Percentiles rank a stretch among this genome's conserved stretches.
Evolutionary conservation across 2,113 vertebrate species (phyloP).

Genomic region (Scatophagus argus): DNA sequence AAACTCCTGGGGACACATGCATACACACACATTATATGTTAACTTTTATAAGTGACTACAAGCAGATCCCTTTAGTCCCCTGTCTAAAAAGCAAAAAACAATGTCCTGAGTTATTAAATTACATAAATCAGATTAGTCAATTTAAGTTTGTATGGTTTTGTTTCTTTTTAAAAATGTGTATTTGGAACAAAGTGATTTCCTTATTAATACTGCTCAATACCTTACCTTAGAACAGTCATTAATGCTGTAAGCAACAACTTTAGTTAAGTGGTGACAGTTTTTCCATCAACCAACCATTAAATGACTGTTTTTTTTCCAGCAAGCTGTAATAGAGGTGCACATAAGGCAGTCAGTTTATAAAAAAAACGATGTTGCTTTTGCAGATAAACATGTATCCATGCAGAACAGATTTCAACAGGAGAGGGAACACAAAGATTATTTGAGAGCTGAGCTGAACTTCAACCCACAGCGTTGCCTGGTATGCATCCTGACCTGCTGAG

Average conservation of each 20-base stretch:
- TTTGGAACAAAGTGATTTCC: conserved; percentile 12
- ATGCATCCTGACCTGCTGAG: conserved; percentile 13
- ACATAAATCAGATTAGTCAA: background rate
- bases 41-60: background rate
- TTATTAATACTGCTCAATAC: conserved; percentile 24
- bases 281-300: background rate
- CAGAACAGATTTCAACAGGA: background rate
- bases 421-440: background rate
- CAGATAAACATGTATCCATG: background rate
- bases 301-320: conserved; percentile 1
- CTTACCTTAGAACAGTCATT: background rate
- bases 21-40: background rate
- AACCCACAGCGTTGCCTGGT: background rate
- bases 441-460: background rate
- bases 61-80: background rate
- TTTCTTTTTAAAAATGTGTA: background rate
- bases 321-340: background rate
- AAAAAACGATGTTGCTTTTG: background rate
- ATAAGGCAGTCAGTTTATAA: background rate
- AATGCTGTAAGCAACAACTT: conserved; percentile 28
- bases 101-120: background rate
- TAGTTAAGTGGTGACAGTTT: conserved; percentile 19
- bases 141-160: background rate
- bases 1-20: background rate
- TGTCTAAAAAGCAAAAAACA: background rate